phyloP scores from a whole-genome alignment of 1,140 invertebrate genomes.

The Cepaea nemoralis region DNA sequence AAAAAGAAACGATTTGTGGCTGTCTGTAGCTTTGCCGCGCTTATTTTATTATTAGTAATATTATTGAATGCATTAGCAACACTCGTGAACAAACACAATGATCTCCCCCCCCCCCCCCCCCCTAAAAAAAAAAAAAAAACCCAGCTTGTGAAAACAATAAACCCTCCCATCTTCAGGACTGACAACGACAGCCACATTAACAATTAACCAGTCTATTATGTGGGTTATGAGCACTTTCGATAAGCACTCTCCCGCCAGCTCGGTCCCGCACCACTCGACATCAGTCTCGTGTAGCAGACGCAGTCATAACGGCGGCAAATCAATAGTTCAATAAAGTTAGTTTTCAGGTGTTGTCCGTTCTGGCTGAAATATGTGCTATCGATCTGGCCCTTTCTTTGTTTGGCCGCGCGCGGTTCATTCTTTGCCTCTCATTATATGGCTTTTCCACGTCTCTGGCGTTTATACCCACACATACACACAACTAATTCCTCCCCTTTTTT shows the following conservation, averaged over 20 bases:
- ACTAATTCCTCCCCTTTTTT: too few relatives aligned
- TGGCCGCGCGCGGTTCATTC: background rate
- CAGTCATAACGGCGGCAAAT: background rate
- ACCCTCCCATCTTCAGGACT: background rate
- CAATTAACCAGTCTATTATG: constrained; percentile 13
- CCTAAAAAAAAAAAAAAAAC: background rate
- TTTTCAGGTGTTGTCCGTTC: constrained; percentile 1
- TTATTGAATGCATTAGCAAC: background rate
- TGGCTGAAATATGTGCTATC: background rate
- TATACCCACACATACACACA: too few relatives aligned
- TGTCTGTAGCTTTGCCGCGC: too few relatives aligned
- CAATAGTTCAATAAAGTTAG: constrained; percentile 18
- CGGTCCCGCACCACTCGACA: background rate
- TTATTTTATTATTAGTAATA: background rate
- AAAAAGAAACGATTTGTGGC: too few relatives aligned
- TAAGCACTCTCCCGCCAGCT: background rate
- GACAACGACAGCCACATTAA: constrained; percentile 6
- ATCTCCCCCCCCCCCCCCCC: background rate
- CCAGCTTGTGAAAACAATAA: too few relatives aligned
- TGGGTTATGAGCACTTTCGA: constrained; percentile 2
- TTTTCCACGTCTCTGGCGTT: too few relatives aligned
- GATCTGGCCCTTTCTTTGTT: constrained; percentile 11
- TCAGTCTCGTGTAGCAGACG: background rate
- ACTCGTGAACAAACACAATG: background rate
- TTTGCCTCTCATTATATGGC: background rate